A percentile compares a stretch with the other conserved stretches of the same genome.
Evolutionary conservation across 2,113 vertebrate species (phyloP).

Genomic region (Tinamus guttatus): DNA sequence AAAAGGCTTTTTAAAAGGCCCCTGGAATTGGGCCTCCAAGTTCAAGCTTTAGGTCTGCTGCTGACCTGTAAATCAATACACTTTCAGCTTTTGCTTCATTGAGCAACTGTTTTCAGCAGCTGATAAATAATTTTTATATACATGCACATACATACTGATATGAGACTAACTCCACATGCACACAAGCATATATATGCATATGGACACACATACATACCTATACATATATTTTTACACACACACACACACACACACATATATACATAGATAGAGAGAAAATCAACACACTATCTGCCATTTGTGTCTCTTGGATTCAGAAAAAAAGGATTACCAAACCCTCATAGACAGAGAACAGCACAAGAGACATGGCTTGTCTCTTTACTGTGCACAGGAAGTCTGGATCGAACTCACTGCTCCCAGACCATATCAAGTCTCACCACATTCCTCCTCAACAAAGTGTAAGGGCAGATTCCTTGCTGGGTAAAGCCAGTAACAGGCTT

Average conservation of each 20-base stretch:
- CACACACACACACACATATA: neutral
- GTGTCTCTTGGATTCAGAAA: neutral
- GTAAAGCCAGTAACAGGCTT: neutral
- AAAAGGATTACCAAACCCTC: neutral
- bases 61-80: neutral
- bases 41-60: neutral
- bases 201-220: neutral
- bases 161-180: fast-evolving
- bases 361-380: neutral
- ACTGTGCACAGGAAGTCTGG: neutral
- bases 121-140: neutral
- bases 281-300: neutral
- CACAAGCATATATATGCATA: neutral
- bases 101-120: neutral
- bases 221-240: neutral
- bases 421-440: neutral
- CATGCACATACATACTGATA: neutral
- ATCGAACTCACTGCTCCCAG: neutral
- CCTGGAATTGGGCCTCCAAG: neutral
- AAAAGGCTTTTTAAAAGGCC: neutral
- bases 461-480: neutral
- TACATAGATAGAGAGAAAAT: neutral
- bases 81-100: neutral
- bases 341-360: neutral
- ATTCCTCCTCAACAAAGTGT: neutral